Evolutionary conservation across 1,140 invertebrate species (phyloP), one percentile per base, ranked within the genome.

Genomic region (Watersipora subatra): DNA sequence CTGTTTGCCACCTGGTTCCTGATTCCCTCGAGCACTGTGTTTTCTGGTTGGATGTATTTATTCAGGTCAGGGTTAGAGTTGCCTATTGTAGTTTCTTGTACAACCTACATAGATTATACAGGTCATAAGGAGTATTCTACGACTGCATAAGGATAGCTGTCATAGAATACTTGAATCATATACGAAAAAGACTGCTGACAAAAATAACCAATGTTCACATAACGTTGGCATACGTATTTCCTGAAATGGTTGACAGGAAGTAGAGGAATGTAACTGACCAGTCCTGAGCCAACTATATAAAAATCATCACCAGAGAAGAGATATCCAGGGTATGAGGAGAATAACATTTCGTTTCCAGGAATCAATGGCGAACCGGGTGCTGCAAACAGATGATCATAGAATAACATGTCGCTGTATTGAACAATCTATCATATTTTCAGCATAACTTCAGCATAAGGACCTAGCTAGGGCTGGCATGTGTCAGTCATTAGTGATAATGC

Each of bases 251-350:
- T 12, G 84, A 73, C 1, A 75, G 66, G 0, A 73, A n/a, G n/a
- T n/a, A n/a, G n/a, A n/a, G n/a, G n/a, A n/a, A n/a, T n/a, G n/a
- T n/a, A n/a, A n/a, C n/a, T n/a, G 66, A 86, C 82, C 69, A 88
- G 74, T 1, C 86, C 86, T 28, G 84, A 80, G 12, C 83, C 30
- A 24, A 67, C 56, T 12, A 34, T 27, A 73, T 93, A 94, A 76
- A 88, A 93, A 72, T 95, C 92, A 76, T 96, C 92, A 58, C 88
- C 87, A 28, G 92, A 94, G 30, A 87, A 87, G 0, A 96, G 73
- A 0, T 87, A 84, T 19, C 89, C 93, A 0, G 93, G 92, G 77
- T 94, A 96, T 0, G 91, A 89, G 1, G 91, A 89, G 78, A 93
- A 91, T 7, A 86, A 84, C 64, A 91, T 74, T 3, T 85, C 83